A percentile compares a stretch with the other conserved stretches of the same genome.
These are phyloP conservation scores for Rambutsinella grinnellia DNA, from an alignment of 2,888 invertebrate genomes.

Conservation along the genomic window DNA sequence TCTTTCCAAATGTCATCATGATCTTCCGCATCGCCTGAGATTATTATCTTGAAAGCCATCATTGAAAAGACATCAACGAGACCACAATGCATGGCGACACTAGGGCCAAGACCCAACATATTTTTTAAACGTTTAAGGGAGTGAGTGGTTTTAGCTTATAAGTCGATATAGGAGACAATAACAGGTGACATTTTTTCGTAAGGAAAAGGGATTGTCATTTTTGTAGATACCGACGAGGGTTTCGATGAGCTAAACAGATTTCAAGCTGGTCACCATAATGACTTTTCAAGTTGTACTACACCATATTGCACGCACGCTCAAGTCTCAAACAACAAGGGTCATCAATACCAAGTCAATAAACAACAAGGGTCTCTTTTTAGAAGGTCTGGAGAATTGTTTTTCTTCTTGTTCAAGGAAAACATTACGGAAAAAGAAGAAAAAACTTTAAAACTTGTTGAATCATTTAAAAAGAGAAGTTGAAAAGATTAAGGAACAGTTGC, in stretches of 20 bases:
- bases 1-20: constrained; percentile 17
- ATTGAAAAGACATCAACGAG: too few species aligned
- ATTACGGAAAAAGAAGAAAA: not conserved
- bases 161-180: constrained; percentile 9
- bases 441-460: constrained; percentile 24
- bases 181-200: constrained; percentile 23
- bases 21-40: too few species aligned
- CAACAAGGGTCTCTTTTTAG: not conserved
- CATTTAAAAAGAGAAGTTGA: constrained; percentile 16
- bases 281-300: not conserved
- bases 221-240: too few species aligned
- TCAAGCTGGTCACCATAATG: too few species aligned
- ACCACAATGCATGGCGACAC: too few species aligned
- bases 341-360: not conserved
- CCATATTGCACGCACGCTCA: constrained; percentile 26
- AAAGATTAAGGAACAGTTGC: too few species aligned
- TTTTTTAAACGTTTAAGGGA: too few species aligned
- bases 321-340: not conserved
- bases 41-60: too few species aligned
- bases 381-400: not conserved
- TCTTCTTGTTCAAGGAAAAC: not conserved
- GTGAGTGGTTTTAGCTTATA: too few species aligned
- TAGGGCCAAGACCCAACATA: too few species aligned
- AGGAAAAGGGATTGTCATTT: too few species aligned
- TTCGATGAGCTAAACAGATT: too few species aligned